Percentiles rank a stretch among this genome's conserved stretches.
phyloP scores from a whole-genome alignment of 2,888 invertebrate species.

The Apodemia mormo region DNA sequence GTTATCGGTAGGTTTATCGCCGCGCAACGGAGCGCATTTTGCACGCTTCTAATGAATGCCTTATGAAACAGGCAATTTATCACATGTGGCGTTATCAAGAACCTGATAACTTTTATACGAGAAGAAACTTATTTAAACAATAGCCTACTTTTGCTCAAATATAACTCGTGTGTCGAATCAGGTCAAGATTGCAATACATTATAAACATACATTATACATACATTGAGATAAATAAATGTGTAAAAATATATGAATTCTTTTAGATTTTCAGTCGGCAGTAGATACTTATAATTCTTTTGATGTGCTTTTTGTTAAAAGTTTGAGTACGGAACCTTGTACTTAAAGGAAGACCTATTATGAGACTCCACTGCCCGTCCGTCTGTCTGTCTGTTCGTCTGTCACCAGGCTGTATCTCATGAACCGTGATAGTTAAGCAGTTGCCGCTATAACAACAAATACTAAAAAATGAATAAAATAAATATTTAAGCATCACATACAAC shows the following conservation, averaged over 20 bases:
- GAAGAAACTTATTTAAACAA: constrained; percentile 67
- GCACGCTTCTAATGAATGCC: constrained; percentile 80
- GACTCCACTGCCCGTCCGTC: too few relatives aligned
- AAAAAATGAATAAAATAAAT: too few relatives aligned
- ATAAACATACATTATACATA: too few relatives aligned
- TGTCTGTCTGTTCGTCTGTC: too few relatives aligned
- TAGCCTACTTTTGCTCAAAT: constrained; percentile 41
- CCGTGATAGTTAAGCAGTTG: too few relatives aligned
- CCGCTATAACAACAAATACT: too few relatives aligned
- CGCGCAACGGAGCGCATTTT: constrained; percentile 76
- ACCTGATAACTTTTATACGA: constrained; percentile 73
- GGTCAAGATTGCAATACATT: neutral
- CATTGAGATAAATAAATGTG: neutral
- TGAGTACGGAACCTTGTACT: too few relatives aligned
- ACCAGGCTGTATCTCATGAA: too few relatives aligned
- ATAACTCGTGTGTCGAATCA: neutral
- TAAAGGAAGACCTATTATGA: too few relatives aligned
- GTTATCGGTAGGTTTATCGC: constrained; percentile 74
- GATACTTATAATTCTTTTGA: too few relatives aligned
- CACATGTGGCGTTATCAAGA: constrained; percentile 75
- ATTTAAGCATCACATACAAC: too few relatives aligned
- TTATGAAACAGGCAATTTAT: constrained; percentile 81
- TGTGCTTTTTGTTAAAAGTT: too few relatives aligned
- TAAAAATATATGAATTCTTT: neutral
- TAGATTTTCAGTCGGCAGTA: neutral